Percentiles rank a stretch among this genome's conserved stretches.
Evolutionary conservation across 2,113 vertebrate species (phyloP).

Genomic region (Nymphicus hollandicus): DNA sequence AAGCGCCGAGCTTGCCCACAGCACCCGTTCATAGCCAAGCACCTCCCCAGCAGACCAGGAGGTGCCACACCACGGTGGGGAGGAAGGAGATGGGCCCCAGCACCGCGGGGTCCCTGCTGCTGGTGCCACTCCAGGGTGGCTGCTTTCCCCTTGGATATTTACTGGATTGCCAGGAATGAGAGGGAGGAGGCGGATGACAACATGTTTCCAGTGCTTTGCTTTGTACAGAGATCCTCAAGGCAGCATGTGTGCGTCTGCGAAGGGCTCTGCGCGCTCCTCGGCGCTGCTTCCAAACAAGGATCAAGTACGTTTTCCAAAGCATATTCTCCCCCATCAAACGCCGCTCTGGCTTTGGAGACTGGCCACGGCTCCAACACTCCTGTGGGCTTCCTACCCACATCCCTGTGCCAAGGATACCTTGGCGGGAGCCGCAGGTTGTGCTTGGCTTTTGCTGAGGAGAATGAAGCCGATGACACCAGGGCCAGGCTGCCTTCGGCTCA

Average conservation of each 20-base stretch:
- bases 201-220: slow-evolving; percentile 42
- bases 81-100: not conserved
- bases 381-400: slow-evolving; percentile 46
- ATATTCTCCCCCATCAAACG: slow-evolving; percentile 58
- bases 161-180: slow-evolving; percentile 2
- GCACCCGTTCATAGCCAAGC: not conserved
- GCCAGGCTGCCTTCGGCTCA: not conserved
- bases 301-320: slow-evolving; percentile 59
- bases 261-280: not conserved
- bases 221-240: slow-evolving; percentile 13
- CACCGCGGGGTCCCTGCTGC: accelerated
- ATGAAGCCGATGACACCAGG: accelerated
- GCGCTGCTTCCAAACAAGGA: slow-evolving; percentile 56
- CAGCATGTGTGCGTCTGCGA: slow-evolving; percentile 20
- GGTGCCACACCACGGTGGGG: accelerated
- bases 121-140: not conserved
- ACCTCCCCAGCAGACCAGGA: not conserved
- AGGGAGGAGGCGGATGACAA: slow-evolving; percentile 34
- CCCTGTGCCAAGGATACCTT: slow-evolving; percentile 43
- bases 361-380: slow-evolving; percentile 45
- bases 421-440: not conserved
- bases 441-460: not conserved
- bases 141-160: not conserved
- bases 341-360: slow-evolving; percentile 27
- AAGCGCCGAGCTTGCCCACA: accelerated